Evolutionary conservation across 2,113 vertebrate species (phyloP).

Genomic region (Embiotoca jacksoni): DNA sequence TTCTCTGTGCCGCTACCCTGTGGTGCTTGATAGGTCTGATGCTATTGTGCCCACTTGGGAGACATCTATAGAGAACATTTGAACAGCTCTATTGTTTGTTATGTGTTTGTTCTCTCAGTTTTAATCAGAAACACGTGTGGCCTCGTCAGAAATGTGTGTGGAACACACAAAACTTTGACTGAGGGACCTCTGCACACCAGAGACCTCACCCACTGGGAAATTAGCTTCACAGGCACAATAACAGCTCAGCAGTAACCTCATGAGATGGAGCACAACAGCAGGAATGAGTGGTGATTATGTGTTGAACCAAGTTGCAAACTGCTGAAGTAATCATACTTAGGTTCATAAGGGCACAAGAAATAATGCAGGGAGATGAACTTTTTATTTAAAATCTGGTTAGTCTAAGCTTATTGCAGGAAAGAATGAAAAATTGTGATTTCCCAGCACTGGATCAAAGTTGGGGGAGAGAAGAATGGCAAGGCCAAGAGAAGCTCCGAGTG

Average conservation of each 20-base stretch:
- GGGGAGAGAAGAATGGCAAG: conserved; percentile 21
- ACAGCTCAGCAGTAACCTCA: conserved; percentile 42
- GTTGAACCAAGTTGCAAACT: conserved; percentile 19
- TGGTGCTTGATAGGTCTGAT: conserved; percentile 50
- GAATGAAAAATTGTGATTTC: conserved; percentile 45
- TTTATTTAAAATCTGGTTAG: conserved; percentile 22
- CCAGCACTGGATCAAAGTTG: conserved; percentile 10
- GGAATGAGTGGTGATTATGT: conserved; percentile 26
- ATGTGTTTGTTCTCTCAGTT: conserved; percentile 55
- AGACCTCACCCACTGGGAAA: conserved; percentile 47
- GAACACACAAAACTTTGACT: conserved; percentile 51
- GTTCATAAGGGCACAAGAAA: conserved; percentile 38
- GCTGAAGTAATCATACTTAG: conserved; percentile 25
- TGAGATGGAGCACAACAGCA: conserved; percentile 40
- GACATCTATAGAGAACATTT: conserved; percentile 45
- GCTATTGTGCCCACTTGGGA: conserved; percentile 51
- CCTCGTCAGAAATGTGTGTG: conserved; percentile 44
- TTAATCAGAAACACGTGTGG: conserved; percentile 70
- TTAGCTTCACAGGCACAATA: conserved; percentile 46
- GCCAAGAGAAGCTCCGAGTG: conserved; percentile 30
- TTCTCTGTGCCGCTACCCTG: conserved; percentile 43
- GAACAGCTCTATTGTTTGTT: conserved; percentile 72
- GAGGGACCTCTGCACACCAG: conserved; percentile 42
- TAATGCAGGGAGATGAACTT: conserved; percentile 26
- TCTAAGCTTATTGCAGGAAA: conserved; percentile 17